Percentiles rank a stretch among this genome's conserved stretches.
These are phyloP conservation scores for Blera fallax DNA, from an alignment of 2,888 invertebrate species.

Conservation along the genomic window DNA sequence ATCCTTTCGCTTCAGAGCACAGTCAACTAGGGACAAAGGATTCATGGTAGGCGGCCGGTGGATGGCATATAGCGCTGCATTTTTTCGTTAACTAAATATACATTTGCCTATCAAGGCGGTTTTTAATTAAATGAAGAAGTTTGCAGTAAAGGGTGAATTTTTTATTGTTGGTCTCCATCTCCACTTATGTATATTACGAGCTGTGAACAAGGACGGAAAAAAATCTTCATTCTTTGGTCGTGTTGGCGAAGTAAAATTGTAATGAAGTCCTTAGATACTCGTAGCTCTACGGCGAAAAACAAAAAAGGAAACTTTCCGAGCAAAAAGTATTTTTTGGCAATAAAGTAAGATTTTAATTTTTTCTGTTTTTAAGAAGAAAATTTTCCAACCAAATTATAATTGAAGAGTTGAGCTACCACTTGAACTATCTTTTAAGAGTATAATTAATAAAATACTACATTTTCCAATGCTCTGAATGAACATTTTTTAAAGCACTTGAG, in stretches of 20 bases:
- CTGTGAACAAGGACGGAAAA: slow-evolving; percentile 17
- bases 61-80: slow-evolving; percentile 23
- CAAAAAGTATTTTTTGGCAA: neutral
- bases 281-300: neutral
- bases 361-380: neutral
- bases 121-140: slow-evolving; percentile 63
- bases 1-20: slow-evolving; percentile 60
- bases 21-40: slow-evolving; percentile 41
- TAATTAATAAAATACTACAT: neutral
- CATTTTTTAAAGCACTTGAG: neutral
- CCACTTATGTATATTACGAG: slow-evolving; percentile 1
- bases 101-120: slow-evolving; percentile 46
- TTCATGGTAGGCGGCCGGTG: slow-evolving; percentile 27
- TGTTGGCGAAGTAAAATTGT: slow-evolving; percentile 23
- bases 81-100: slow-evolving; percentile 43
- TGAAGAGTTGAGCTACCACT: neutral
- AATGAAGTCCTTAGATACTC: slow-evolving; percentile 46
- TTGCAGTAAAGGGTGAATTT: slow-evolving; percentile 37
- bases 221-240: slow-evolving; percentile 7
- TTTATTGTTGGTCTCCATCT: slow-evolving; percentile 33
- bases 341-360: neutral
- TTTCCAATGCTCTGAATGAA: neutral
- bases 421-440: neutral
- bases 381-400: neutral
- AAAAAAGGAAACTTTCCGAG: neutral